Evolutionary conservation across 2,113 vertebrate species (phyloP), one percentile per base, ranked within the genome.

Genomic region (Rafetus swinhoei): DNA sequence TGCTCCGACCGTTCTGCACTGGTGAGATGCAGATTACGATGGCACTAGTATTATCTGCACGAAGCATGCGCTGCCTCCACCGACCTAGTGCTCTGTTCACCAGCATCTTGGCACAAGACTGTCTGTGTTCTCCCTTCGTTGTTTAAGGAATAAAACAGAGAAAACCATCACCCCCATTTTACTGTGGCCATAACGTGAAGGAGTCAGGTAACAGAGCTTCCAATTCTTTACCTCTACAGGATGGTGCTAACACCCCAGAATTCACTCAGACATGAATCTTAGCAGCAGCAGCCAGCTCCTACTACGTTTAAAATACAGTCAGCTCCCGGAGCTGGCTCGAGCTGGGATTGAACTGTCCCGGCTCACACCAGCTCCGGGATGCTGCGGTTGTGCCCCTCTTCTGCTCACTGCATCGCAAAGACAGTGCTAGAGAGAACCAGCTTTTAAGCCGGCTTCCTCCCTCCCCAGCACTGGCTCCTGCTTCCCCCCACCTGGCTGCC

Each of bases 21-120:
- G 99, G 98, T 4, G 98, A 98, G 88, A 99, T 98, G 92, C 98
- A 98, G 97, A 99, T 98, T 3, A 99, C 99, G 9, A 99, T 99
- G 89, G 99, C 99, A 8, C 99, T 99, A 0, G 99, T 99, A 97
- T 99, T 99, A 97, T 99, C 99, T 0, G 99, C 99, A 3, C 99
- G 99, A 53, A 99, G 99, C 99, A 99, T 99, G 32, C 99, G 99
- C 50, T 99, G 99, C 93, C 99, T 97, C 99, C 99, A 99, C 86
- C 99, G 99, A 81, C 99, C 98, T 1, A 99, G 98, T 0, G 99
- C 99, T 15, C 99, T 98, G 95, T 97, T 99, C 94, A 99, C 99
- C 94, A 99, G 98, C 97, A 99, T 98, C 69, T 98, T 98, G 54
- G 99, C 99, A 81, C 98, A 98, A 0, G 99, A 99, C 91, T 99